phyloP scores from a whole-genome alignment of 2,113 vertebrate species.

The Pagrus major region DNA sequence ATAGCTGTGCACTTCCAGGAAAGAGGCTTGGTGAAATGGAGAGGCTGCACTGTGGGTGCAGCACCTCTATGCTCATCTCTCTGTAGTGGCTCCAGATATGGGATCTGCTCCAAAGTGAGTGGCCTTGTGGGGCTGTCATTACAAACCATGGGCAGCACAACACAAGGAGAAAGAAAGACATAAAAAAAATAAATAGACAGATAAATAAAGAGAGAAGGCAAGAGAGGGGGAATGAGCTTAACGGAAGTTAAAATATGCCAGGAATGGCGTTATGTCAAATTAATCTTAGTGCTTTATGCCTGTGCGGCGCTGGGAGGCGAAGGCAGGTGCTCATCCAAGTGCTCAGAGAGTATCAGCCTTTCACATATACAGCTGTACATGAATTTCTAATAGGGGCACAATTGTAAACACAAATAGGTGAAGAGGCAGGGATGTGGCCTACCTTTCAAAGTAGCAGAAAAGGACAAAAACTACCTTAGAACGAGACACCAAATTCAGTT shows the following conservation, averaged over 20 bases:
- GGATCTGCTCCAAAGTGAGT: conserved; percentile 39
- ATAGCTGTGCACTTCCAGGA: background rate
- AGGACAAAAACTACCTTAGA: conserved; percentile 2
- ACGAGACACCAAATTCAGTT: background rate
- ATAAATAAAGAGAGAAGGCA: conserved; percentile 13
- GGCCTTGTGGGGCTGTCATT: conserved; percentile 45
- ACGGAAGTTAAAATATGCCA: conserved; percentile 49
- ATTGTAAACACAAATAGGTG: conserved; percentile 29
- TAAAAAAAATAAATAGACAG: background rate
- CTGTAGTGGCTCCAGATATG: conserved; percentile 15
- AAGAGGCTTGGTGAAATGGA: background rate
- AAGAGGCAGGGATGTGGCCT: background rate
- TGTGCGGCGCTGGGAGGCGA: conserved; percentile 13
- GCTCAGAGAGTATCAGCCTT: conserved; percentile 26
- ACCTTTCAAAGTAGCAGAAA: conserved; percentile 2
- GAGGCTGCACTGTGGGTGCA: conserved; percentile 16
- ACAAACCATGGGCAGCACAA: conserved; percentile 25
- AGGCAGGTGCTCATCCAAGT: conserved; percentile 40
- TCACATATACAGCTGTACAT: conserved; percentile 13
- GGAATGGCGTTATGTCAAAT: conserved; percentile 37
- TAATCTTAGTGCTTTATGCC: conserved; percentile 43
- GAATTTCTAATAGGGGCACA: conserved; percentile 41
- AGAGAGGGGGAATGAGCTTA: conserved; percentile 12
- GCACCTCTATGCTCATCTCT: conserved; percentile 12
- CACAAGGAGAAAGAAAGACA: background rate